Evolutionary conservation across 2,113 vertebrate genomes (phyloP).

Genomic region (Diphyllodes magnificus): DNA sequence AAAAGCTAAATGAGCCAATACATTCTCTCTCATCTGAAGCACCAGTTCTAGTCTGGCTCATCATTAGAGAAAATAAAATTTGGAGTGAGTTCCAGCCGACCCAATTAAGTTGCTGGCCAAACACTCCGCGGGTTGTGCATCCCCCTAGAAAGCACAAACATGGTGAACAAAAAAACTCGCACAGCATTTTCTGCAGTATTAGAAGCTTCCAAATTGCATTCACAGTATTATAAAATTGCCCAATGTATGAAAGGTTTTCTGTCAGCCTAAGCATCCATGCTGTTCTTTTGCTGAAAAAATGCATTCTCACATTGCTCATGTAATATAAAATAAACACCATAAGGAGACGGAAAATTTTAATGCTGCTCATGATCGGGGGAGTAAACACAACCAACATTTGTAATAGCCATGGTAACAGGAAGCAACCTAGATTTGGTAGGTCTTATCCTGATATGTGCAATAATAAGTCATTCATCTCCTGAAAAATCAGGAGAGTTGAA

Average conservation of each 20-base stretch:
- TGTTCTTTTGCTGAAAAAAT: neutral
- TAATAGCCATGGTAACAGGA: neutral
- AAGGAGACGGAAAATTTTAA: neutral
- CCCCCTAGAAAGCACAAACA: neutral
- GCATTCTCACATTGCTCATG: neutral
- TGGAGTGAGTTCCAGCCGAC: fast-evolving
- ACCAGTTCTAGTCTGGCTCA: neutral
- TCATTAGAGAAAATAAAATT: neutral
- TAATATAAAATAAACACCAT: neutral
- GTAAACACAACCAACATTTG: neutral
- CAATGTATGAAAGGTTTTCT: neutral
- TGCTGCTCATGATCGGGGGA: neutral
- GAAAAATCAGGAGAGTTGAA: neutral
- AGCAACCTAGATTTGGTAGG: neutral
- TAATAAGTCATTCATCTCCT: neutral
- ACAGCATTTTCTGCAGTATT: neutral
- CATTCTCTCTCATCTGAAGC: neutral
- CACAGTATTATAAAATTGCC: neutral
- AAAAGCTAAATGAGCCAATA: neutral
- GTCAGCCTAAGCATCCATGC: neutral
- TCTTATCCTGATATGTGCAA: neutral
- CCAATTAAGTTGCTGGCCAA: neutral
- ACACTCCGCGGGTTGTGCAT: neutral
- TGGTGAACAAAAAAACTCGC: neutral
- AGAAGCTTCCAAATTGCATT: neutral